Base-by-base conservation (phyloP, 2,888 invertebrate genomes). In the Pimpla rufipes region DNA sequence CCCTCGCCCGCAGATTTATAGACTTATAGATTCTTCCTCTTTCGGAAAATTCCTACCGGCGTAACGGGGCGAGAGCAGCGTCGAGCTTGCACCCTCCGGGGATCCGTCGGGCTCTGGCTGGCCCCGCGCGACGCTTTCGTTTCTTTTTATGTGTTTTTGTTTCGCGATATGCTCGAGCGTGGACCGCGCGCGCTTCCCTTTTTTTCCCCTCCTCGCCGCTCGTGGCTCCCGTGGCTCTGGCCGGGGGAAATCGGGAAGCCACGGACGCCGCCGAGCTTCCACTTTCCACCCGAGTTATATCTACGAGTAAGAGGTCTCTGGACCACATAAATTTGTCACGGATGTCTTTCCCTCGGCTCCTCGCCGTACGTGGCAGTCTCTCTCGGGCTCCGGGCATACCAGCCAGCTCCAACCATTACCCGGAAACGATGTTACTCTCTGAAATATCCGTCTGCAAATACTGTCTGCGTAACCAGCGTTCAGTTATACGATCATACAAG, bases 1-100 rank as follows among this genome's bases (percentile, higher is more conserved):
- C 77, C 59, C 80, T 80, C 77, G 76, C 84, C 85, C 83, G 78
- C 87, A 91, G 90, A 92, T 92, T 92, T 92, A 92, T 90, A 90
- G 90, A 90, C 90, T 92, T 92, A 92, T 92, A 91, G 92, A 92
- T 92, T 90, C 89, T 90, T 90, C 87, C 87, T 87, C 85, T 87
- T 87, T 85, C 86, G 81, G 82, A 88, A 83, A 84, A 84, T 85
- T 84, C 83, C 81, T 83, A 73, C 81, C 79, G 57, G 80, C 84
- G 81, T 80, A 70, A 59, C 59, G 8, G 59, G 70, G 67, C 85
- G 86, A 42, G 42, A 2, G 82, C 5, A 85, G 23, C 85, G 87
- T 88, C 77, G 79, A 80, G 85, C 80, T 85, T 83, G 74, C 80
- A 80, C 83, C 79, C 78, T 83, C 82, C 70, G 75, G 74, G 29